phyloP scores from a whole-genome alignment of 2,888 invertebrate genomes.

The Drosophila algonquin region DNA sequence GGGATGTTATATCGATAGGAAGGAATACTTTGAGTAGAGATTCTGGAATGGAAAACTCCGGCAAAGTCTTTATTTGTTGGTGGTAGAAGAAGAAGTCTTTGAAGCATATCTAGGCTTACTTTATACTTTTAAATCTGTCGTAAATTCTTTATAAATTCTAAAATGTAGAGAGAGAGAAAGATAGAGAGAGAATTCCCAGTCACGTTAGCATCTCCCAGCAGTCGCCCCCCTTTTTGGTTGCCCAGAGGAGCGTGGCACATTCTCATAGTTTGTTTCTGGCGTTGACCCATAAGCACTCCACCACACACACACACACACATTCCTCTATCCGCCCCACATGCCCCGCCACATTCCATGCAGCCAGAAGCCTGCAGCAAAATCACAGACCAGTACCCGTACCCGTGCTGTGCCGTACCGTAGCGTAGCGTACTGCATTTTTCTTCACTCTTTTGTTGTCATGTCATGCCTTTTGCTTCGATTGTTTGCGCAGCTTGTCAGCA shows the following conservation, averaged over 20 bases:
- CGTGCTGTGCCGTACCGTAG: constrained; percentile 16
- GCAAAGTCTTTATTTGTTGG: too few species aligned
- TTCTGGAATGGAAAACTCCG: not conserved
- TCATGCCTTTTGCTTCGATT: constrained; percentile 55
- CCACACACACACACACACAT: not conserved
- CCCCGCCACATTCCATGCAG: constrained; percentile 16
- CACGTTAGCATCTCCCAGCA: not conserved
- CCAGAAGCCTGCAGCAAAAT: constrained; percentile 38
- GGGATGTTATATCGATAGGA: too few species aligned
- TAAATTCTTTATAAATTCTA: not conserved
- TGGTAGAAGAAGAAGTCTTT: too few species aligned
- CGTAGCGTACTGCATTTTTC: constrained; percentile 53
- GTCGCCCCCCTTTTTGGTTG: not conserved
- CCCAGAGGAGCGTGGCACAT: constrained; percentile 1
- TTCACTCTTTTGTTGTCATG: constrained; percentile 14
- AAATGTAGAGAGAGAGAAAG: not conserved
- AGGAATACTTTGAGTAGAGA: not conserved
- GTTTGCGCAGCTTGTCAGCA: constrained; percentile 72
- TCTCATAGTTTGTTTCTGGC: constrained; percentile 29
- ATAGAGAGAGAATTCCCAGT: not conserved
- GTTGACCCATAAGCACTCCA: constrained; percentile 47
- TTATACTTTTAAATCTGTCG: not conserved
- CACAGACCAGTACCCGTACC: constrained; percentile 20
- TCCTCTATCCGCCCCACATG: not conserved
- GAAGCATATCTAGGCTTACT: not conserved